phyloP scores from a whole-genome alignment of 2,888 invertebrate species.

The Spilosoma lubricipeda region DNA sequence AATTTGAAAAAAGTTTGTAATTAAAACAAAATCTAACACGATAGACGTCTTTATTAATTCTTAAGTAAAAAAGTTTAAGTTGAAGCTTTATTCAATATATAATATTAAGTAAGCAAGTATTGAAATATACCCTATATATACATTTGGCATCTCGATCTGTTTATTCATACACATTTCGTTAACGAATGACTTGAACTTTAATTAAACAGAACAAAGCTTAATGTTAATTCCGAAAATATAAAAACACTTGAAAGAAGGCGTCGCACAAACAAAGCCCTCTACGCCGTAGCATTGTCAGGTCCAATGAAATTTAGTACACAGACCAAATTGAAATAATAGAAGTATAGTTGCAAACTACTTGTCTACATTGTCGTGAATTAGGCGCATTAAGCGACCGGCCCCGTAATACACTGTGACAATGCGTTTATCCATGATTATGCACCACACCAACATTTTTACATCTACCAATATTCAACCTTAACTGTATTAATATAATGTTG shows the following conservation, averaged over 20 bases:
- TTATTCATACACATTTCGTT: constrained; percentile 6
- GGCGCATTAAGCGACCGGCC: constrained; percentile 79
- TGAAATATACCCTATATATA: background rate
- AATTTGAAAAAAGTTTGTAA: no score
- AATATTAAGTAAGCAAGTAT: background rate
- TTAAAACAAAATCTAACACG: no score
- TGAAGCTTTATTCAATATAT: background rate
- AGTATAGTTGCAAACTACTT: constrained; percentile 67
- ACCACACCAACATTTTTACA: constrained; percentile 50
- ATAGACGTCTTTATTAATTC: no score
- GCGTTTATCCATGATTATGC: constrained; percentile 79
- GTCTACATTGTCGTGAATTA: constrained; percentile 83
- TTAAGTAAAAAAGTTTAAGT: no score
- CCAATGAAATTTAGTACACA: constrained; percentile 48
- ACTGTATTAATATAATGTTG: constrained; percentile 33
- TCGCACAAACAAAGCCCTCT: constrained; percentile 36
- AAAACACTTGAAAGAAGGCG: constrained; percentile 43
- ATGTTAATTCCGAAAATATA: constrained; percentile 35
- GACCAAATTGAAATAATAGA: constrained; percentile 67
- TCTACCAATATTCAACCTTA: constrained; percentile 44
- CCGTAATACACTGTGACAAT: constrained; percentile 82
- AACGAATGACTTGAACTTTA: constrained; percentile 30
- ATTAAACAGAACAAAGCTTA: constrained; percentile 41
- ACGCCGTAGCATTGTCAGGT: constrained; percentile 20
- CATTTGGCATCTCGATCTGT: background rate